A percentile compares a stretch with the other conserved stretches of the same genome.
Evolutionary conservation across 2,888 invertebrate genomes (phyloP).

Genomic region (Cheilosia variabilis): DNA sequence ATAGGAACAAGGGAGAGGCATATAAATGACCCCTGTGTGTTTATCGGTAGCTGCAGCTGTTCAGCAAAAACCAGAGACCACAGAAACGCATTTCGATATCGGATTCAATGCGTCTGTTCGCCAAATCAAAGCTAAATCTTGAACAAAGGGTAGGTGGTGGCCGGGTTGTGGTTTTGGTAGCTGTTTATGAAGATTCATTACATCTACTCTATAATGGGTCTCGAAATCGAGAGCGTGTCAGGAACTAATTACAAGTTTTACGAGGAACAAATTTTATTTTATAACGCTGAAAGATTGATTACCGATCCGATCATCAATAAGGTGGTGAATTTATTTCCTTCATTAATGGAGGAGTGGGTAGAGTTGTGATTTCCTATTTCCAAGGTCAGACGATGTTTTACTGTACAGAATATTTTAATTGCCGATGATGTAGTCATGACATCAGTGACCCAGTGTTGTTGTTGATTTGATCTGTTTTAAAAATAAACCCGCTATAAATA

Average conservation of each 20-base stretch:
- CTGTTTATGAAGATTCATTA: constrained; percentile 41
- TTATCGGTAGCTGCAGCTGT: constrained; percentile 36
- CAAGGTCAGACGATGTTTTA: background rate
- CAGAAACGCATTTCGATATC: constrained; percentile 50
- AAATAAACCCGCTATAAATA: too few relatives aligned
- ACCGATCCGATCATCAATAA: background rate
- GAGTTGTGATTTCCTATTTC: background rate
- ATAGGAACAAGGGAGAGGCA: constrained; percentile 22
- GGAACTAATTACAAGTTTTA: constrained; percentile 23
- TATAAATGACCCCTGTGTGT: constrained; percentile 14
- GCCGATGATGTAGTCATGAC: too few relatives aligned
- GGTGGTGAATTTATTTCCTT: too few relatives aligned
- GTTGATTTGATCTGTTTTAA: too few relatives aligned
- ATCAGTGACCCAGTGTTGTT: too few relatives aligned
- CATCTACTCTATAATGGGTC: constrained; percentile 23
- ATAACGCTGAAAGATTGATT: background rate
- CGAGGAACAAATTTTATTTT: background rate
- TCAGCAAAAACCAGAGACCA: constrained; percentile 28
- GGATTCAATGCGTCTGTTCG: constrained; percentile 27
- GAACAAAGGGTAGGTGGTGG: constrained; percentile 17
- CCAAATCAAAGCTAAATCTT: background rate
- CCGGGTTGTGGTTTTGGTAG: constrained; percentile 39
- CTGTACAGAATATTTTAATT: too few relatives aligned
- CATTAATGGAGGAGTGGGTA: background rate
- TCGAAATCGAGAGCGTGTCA: constrained; percentile 16